phyloP scores from a whole-genome alignment of 2,113 vertebrate genomes.

The Psittacus erithacus region DNA sequence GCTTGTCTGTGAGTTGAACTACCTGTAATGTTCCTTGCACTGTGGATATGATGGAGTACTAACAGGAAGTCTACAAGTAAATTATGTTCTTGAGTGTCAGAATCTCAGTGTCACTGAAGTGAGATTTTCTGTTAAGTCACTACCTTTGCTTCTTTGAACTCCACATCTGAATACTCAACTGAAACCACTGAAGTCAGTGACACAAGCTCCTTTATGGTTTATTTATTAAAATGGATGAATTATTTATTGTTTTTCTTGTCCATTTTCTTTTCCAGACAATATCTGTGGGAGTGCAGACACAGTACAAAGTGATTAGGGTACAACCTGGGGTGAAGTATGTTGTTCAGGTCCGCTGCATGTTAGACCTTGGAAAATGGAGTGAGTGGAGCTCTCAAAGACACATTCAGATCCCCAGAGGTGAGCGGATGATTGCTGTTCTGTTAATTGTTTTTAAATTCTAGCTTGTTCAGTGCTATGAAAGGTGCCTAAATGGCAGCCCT shows the following conservation, averaged over 20 bases:
- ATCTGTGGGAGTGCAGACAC: conserved; percentile 28
- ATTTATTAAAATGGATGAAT: not conserved
- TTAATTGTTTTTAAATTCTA: not conserved
- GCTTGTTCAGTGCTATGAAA: not conserved
- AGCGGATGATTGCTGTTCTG: not conserved
- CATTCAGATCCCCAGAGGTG: conserved; percentile 19
- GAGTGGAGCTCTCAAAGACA: conserved; percentile 24
- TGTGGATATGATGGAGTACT: not conserved
- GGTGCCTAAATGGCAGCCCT: not conserved
- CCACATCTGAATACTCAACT: not conserved
- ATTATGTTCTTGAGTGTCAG: not conserved
- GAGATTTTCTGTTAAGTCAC: not conserved
- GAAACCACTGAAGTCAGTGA: not conserved
- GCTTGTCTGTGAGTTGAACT: not conserved
- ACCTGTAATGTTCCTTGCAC: not conserved
- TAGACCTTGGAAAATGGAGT: conserved; percentile 48
- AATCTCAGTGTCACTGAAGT: not conserved
- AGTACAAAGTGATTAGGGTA: not conserved
- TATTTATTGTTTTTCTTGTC: not conserved
- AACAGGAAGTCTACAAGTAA: not conserved
- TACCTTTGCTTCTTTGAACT: not conserved
- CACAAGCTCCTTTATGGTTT: not conserved
- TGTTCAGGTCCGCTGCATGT: conserved; percentile 48
- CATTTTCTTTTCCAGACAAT: conserved; percentile 42
- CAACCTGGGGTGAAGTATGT: not conserved